Percentiles rank a stretch among this genome's conserved stretches.
Conservation (phyloP, 2,888 invertebrate genomes). For the Thelaira solivaga region DNA sequence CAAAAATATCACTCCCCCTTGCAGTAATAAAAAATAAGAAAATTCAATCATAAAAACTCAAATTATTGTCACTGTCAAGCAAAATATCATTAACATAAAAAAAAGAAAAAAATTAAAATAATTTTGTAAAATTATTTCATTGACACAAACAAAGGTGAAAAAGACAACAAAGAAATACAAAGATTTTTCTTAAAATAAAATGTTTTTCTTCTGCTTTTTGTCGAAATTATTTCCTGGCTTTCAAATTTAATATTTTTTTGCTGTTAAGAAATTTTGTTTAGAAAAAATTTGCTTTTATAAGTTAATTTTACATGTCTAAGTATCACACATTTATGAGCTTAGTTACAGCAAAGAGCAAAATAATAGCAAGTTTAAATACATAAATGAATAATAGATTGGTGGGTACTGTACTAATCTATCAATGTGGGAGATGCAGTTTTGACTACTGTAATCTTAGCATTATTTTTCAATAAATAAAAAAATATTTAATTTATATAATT, state of each 20-base stretch:
- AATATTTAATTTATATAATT: no score
- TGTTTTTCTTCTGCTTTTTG: background rate
- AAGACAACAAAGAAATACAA: conserved; percentile 54
- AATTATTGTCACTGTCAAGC: conserved; percentile 35
- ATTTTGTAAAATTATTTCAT: conserved; percentile 21
- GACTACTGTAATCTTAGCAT: no score
- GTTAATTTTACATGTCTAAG: background rate
- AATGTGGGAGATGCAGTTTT: no score
- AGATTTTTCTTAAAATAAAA: conserved; percentile 4
- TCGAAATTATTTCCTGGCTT: background rate
- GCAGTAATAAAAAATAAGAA: conserved; percentile 3
- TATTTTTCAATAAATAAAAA: no score
- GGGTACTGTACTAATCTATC: no score
- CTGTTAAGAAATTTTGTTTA: conserved; percentile 28
- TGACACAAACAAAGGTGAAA: conserved; percentile 54
- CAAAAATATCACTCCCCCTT: conserved; percentile 20
- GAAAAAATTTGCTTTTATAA: conserved; percentile 2
- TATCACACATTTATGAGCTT: no score
- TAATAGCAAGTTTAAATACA: background rate
- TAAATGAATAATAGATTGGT: no score
- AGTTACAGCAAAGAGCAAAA: background rate
- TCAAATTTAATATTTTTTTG: background rate
- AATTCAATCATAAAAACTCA: conserved; percentile 31
- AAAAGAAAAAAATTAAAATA: conserved; percentile 17
- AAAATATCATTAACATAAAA: conserved; percentile 15